Evolutionary conservation across 1,140 invertebrate species (phyloP), one percentile per base, ranked within the genome.

Genomic region (Cotesia typhae): DNA sequence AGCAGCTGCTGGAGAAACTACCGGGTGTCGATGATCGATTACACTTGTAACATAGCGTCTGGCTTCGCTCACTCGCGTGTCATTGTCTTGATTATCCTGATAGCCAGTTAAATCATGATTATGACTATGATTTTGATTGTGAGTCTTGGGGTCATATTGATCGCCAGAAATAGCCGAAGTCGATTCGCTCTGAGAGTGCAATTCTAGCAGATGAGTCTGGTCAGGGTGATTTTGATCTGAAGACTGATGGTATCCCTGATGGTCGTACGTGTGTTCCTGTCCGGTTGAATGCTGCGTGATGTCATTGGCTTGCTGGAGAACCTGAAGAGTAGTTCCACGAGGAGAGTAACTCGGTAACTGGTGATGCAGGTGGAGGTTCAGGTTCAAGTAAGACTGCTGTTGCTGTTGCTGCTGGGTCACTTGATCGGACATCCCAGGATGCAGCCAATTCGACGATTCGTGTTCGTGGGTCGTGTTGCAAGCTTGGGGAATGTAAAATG

Each of bases 351-450:
- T 77, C 0, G 86, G 82, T 75, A 87, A 85, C 52, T 87, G 86
- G 73, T 87, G 86, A 70, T 87, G 86, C 6, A 87, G 65, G 67
- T 87, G 86, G 0, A 87, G 80, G 66, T 87, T 87, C 5, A 87
- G 67, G 72, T 87, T 87, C 4, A 87, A 77, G 38, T 87, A 87
- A 0, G 86, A 83, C 38, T 84, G 82, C 10, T 83, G 75, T 12
- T 77, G 80, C 0, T 85, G 82, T 36, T 84, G 82, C 12, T 83
- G 75, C 12, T 77, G 80, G 36, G 83, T 81, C 67, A 81, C 80
- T 20, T 83, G 82, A 53, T 84, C 82, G 3, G 78, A 75, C 0
- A 85, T 68, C 0, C 77, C 72, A 0, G 86, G 80, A 53, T 87
- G 86, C 4, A 87, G 71, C 86, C 86, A 87, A 9, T 79, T 70